phyloP scores from a whole-genome alignment of 2,113 vertebrate species.

The Apaloderma vittatum region DNA sequence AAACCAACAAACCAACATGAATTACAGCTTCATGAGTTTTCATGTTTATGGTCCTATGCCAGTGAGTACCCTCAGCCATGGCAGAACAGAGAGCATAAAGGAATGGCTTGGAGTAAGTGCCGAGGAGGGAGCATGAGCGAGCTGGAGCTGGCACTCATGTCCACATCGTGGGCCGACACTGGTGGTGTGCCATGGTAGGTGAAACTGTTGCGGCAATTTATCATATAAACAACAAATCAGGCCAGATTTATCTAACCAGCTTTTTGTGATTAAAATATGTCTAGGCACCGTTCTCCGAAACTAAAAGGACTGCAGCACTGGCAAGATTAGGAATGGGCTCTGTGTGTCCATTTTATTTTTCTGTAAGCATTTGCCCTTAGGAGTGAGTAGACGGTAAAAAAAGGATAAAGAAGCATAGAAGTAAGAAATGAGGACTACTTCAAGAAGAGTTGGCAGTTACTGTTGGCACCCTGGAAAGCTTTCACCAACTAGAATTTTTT shows the following conservation, averaged over 20 bases:
- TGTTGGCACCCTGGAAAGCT: background rate
- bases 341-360: background rate
- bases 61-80: background rate
- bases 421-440: background rate
- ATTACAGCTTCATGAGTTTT: background rate
- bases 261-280: background rate
- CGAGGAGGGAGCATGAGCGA: background rate
- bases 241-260: slow-evolving; percentile 4
- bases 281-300: background rate
- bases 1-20: background rate
- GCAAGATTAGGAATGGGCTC: background rate
- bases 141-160: background rate
- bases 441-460: background rate
- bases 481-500: background rate
- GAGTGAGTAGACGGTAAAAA: background rate
- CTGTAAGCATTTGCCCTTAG: background rate
- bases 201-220: background rate
- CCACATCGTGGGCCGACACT: background rate
- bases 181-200: background rate
- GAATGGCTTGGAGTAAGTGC: background rate
- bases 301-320: background rate
- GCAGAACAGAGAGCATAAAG: background rate
- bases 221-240: background rate
- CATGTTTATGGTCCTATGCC: background rate
- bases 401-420: background rate